Conservation (phyloP, 2,888 invertebrate species). For the Sarcophaga variegata region DNA sequence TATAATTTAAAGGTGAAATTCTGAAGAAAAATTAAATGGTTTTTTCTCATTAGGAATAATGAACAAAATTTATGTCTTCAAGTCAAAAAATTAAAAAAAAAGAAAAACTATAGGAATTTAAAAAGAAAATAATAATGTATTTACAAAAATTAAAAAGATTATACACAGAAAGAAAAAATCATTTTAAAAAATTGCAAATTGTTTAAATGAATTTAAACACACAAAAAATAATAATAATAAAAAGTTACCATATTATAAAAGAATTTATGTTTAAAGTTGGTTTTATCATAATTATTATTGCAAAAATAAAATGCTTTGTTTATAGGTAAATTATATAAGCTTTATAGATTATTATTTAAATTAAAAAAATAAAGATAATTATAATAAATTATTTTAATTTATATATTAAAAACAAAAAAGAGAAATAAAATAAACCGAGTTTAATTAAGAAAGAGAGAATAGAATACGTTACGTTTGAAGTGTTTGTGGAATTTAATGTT, state of each 20-base stretch:
- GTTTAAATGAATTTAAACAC: too few species aligned
- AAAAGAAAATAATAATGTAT: constrained; percentile 49
- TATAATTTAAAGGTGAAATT: neutral
- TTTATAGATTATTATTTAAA: neutral
- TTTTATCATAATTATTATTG: neutral
- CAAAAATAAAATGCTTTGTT: constrained; percentile 19
- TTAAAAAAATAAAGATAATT: constrained; percentile 1
- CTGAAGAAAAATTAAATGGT: too few species aligned
- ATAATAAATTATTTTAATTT: constrained; percentile 1
- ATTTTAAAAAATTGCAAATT: too few species aligned
- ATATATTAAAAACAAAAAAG: constrained; percentile 19
- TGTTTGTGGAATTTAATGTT: neutral
- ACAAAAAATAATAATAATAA: too few species aligned
- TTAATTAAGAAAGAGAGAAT: neutral
- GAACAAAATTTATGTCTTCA: neutral
- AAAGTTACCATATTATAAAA: too few species aligned
- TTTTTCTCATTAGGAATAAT: neutral
- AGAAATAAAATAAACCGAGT: constrained; percentile 3
- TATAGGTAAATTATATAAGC: constrained; percentile 28
- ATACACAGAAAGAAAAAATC: constrained; percentile 13
- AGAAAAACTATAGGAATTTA: too few species aligned
- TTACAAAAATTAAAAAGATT: constrained; percentile 54
- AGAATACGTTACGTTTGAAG: neutral
- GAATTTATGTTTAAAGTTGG: too few species aligned
- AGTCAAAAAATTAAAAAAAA: too few species aligned